A percentile compares a stretch with the other conserved stretches of the same genome.
These are phyloP conservation scores for Asarcornis scutulata DNA, from an alignment of 2,113 vertebrate genomes.

Conservation along the genomic window DNA sequence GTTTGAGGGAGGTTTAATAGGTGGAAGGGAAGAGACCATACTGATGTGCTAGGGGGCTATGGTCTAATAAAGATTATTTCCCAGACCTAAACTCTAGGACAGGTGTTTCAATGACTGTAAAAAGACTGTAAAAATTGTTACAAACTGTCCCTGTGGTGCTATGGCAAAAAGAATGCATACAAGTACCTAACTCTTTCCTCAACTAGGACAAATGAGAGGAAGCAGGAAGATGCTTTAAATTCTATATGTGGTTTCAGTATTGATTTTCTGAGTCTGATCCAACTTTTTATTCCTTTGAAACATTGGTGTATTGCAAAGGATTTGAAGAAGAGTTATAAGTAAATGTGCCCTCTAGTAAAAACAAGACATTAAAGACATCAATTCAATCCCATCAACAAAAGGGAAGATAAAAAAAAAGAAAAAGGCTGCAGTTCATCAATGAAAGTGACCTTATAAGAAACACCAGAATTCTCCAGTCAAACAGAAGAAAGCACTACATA, in stretches of 20 bases:
- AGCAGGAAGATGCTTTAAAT: background rate
- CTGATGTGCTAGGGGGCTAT: background rate
- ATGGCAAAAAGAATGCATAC: background rate
- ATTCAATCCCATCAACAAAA: background rate
- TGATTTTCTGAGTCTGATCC: background rate
- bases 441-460: background rate
- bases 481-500: background rate
- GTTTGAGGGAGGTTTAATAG: background rate
- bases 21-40: background rate
- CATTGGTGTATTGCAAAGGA: background rate
- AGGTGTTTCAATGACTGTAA: background rate
- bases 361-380: background rate
- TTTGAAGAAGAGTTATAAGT: background rate
- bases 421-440: background rate
- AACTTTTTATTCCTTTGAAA: background rate
- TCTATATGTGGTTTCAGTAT: background rate
- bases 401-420: background rate
- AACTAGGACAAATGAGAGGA: background rate
- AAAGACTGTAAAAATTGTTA: background rate
- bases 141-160: fast-evolving
- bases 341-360: background rate
- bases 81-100: background rate
- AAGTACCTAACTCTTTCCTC: fast-evolving
- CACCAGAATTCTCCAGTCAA: background rate
- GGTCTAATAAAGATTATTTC: background rate